Evolutionary conservation across 2,113 vertebrate species (phyloP), one percentile per base, ranked within the genome.

Genomic region (Lathamus discolor): DNA sequence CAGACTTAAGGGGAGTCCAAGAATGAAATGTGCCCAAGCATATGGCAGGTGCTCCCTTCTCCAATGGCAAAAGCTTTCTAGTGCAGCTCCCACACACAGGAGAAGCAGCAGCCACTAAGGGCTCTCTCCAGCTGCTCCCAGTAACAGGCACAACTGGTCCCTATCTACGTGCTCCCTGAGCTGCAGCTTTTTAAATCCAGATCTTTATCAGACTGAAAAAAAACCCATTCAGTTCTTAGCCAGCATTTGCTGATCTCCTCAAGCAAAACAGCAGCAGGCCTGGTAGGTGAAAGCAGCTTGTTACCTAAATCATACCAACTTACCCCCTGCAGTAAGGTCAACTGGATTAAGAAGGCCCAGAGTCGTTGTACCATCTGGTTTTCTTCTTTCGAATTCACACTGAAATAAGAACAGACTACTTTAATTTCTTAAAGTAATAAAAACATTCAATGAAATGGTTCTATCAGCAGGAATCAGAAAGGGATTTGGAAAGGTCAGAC

Each of bases 311-410:
- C 2, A 0, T 39, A 11, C 39, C 11, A 72, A 52, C 94, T 31
- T 95, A 99, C 99, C 99, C 97, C 99, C 99, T n/a, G 97, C 97
- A 37, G 96, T 82, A 7, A 98, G 98, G 76, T 99, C 99, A 68
- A 98, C 98, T 1, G 99, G 98, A 97, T 99, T 99, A 46, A 99
- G 98, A 86, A 99, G 98, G 41, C 98, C 99, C 80, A 99, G 86
- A 6, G 99, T 99, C 14, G 99, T 99, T 16, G 99, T 99, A 48
- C 99, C 99, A 87, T 99, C 99, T 35, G 98, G 93, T 95, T 98
- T 99, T 94, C 98, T 98, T 94, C 99, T 98, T 76, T 97, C 98
- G 98, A 99, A 99, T 91, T 99, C 99, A 95, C 99, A 98, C 99
- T 99, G 95, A 93, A 98, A 97, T 64, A 77, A 96, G 62, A 85